These are phyloP conservation scores for Megaceryle maxima DNA, from an alignment of 2,113 vertebrate genomes.

Conservation along the genomic window DNA sequence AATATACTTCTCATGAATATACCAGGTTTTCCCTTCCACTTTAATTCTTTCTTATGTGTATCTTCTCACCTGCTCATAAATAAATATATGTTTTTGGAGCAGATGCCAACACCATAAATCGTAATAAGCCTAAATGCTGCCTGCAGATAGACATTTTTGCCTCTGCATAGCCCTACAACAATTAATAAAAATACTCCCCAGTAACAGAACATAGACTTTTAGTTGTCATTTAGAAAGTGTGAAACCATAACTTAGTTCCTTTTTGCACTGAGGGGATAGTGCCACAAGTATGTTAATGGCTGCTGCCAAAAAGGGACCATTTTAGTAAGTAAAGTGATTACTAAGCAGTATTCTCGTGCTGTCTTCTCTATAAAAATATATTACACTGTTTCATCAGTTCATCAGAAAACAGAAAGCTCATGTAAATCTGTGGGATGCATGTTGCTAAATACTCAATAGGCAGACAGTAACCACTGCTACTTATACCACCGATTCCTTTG, in stretches of 20 bases:
- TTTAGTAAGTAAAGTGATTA: background rate
- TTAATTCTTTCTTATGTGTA: no score
- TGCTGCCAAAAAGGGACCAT: background rate
- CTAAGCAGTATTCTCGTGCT: background rate
- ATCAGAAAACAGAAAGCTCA: background rate
- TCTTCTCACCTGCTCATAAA: background rate
- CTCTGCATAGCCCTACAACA: background rate
- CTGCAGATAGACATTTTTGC: background rate
- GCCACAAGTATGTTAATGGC: background rate
- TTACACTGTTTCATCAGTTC: background rate
- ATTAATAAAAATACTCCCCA: background rate
- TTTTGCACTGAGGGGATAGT: background rate
- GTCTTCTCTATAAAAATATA: background rate
- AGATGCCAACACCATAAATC: background rate
- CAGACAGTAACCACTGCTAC: background rate
- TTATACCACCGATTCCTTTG: background rate
- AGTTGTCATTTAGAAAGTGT: background rate
- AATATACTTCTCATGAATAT: background rate
- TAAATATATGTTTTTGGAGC: background rate
- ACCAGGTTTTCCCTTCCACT: background rate
- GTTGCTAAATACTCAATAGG: background rate
- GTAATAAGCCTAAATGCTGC: background rate
- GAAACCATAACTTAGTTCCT: background rate
- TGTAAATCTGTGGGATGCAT: fast-evolving
- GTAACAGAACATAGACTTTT: background rate